Conservation (phyloP, 2,888 invertebrate genomes). For the Pharmacophagus antenor region DNA sequence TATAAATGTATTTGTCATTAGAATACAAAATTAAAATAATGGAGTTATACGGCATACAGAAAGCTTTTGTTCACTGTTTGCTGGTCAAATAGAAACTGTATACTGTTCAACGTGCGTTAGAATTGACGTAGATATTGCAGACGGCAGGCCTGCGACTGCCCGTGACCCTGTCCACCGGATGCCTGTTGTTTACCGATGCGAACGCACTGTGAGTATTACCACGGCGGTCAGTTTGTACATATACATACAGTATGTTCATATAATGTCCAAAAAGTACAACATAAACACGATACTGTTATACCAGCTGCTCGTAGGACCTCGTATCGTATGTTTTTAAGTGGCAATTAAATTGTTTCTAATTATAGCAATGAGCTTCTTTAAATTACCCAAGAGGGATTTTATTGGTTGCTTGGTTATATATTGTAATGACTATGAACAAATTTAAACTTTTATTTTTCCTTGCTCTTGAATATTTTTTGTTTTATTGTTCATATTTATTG, state of each 20-base stretch:
- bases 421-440: neutral
- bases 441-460: too few relatives aligned
- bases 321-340: conserved; percentile 37
- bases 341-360: conserved; percentile 50
- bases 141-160: conserved; percentile 25
- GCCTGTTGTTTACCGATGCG: conserved; percentile 69
- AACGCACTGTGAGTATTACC: conserved; percentile 58
- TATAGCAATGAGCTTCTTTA: conserved; percentile 43
- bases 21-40: too few relatives aligned
- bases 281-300: conserved; percentile 30
- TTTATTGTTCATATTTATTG: too few relatives aligned
- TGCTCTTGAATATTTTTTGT: too few relatives aligned
- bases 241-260: conserved; percentile 32
- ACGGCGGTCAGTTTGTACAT: conserved; percentile 34
- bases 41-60: neutral
- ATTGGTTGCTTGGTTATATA: neutral
- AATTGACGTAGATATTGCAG: conserved; percentile 30
- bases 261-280: conserved; percentile 28
- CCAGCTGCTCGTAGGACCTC: conserved; percentile 29
- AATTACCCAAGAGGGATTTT: conserved; percentile 19
- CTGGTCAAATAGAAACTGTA: conserved; percentile 13
- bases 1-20: too few relatives aligned
- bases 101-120: conserved; percentile 13
- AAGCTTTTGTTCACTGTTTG: conserved; percentile 1
- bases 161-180: conserved; percentile 64